Base-by-base conservation (phyloP, 2,888 invertebrate genomes). In the Mimas tiliae region DNA sequence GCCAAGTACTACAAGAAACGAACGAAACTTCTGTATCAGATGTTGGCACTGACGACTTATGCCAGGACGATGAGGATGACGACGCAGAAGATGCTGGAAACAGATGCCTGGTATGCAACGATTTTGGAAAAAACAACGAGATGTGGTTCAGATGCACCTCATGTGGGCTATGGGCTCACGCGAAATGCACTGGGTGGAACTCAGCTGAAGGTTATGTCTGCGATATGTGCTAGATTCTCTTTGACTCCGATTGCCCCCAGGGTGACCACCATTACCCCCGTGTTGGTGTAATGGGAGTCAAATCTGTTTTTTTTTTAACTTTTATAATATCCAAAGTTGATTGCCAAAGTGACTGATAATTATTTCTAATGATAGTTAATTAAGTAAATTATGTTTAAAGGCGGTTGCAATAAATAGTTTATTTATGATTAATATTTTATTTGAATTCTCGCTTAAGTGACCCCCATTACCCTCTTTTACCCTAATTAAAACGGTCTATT, bases 271-370 rank as follows among this genome's bases (percentile, higher is more conserved):
- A 19, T 38, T 45, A 19, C 33, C 16, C 19, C 21, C 16, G 21
- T 19, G 45, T 62, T 42, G 38, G 62, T 62, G 27, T 27, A 27
- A 11, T 42, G 16, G 16, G 19, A 16, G 0, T 1, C 42, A 58
- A 12, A 14, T 48, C n/a, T 14, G n/a, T 48, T 48, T 27, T 27
- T 27, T 27, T 27, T 27, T 27, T 27, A 27, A 27, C 27, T 27
- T 48, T 48, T 48, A 48, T 48, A 48, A 48, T 48, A n/a, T 48
- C 48, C 48, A 48, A 48, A 48, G 48, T 48, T 48, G 48, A 48
- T 42, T 9, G 42, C 42, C 11, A 48, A 48, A n/a, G 27, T 14
- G 48, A 48, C 14, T 48, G 48, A 27, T 12, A 45, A 45, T 45
- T 9, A 45, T 45, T 14, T 45, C 45, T 45, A 45, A 45, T 45